Conservation (phyloP, 2,888 invertebrate genomes). For the Anorthoa munda region DNA sequence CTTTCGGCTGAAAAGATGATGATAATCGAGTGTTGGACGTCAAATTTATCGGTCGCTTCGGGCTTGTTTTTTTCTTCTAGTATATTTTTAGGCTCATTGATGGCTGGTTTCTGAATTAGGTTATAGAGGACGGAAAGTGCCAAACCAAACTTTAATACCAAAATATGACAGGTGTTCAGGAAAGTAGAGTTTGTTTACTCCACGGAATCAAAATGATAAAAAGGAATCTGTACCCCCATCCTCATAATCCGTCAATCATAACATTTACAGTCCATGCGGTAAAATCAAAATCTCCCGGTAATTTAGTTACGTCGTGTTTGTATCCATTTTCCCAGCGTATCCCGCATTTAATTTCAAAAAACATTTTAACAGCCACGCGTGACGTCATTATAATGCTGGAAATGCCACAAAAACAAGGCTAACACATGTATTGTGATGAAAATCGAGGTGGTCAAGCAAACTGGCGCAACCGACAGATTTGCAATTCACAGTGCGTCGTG, state of each 20-base stretch:
- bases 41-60: no score
- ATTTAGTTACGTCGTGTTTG: background rate
- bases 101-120: no score
- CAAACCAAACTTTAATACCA: no score
- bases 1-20: no score
- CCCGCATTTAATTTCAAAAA: conserved; percentile 17
- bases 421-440: conserved; percentile 64
- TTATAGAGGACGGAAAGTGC: no score
- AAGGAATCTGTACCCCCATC: no score
- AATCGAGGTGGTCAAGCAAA: conserved; percentile 58
- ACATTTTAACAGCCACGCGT: conserved; percentile 5
- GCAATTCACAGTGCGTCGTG: conserved; percentile 75
- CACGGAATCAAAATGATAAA: no score
- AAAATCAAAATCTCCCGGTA: background rate
- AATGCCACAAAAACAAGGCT: conserved; percentile 43
- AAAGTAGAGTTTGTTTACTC: no score
- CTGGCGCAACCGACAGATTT: conserved; percentile 67
- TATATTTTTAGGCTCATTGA: no score
- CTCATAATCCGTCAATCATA: background rate
- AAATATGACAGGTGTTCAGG: no score
- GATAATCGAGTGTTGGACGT: no score
- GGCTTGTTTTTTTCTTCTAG: no score
- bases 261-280: background rate
- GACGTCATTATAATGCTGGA: conserved; percentile 48
- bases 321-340: background rate